Evolutionary conservation across 2,113 vertebrate species (phyloP).

Genomic region (Pithys albifrons): DNA sequence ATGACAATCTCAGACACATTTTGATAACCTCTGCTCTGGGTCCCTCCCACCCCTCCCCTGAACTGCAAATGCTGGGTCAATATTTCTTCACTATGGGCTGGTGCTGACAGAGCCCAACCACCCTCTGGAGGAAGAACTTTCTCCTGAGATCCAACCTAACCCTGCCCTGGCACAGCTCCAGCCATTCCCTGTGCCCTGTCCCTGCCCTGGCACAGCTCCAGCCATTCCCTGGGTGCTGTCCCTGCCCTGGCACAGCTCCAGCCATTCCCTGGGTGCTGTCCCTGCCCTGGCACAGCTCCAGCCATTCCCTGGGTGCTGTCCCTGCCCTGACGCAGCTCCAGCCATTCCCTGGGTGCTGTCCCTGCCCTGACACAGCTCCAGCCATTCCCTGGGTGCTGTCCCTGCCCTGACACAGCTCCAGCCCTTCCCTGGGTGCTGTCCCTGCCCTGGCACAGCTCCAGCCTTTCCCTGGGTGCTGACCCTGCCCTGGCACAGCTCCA

Average conservation of each 20-base stretch:
- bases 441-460: background rate
- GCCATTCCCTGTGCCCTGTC: background rate
- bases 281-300: background rate
- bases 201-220: background rate
- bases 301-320: background rate
- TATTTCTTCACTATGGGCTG: too few relatives aligned
- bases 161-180: background rate
- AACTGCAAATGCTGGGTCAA: background rate
- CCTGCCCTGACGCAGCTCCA: too few relatives aligned
- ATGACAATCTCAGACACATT: background rate
- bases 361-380: background rate
- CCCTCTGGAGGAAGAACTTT: background rate
- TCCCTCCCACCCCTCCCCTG: background rate
- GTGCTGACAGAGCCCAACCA: background rate
- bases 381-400: background rate
- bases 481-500: background rate
- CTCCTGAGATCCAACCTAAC: background rate
- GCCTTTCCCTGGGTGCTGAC: too few relatives aligned
- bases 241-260: too few relatives aligned
- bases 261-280: too few relatives aligned
- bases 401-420: background rate
- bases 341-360: too few relatives aligned
- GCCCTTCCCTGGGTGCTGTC: background rate
- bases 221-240: background rate
- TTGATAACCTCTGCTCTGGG: background rate